A percentile compares a stretch with the other conserved stretches of the same genome.
Evolutionary conservation across 2,113 vertebrate species (phyloP).

Genomic region (Istiophorus platypterus): DNA sequence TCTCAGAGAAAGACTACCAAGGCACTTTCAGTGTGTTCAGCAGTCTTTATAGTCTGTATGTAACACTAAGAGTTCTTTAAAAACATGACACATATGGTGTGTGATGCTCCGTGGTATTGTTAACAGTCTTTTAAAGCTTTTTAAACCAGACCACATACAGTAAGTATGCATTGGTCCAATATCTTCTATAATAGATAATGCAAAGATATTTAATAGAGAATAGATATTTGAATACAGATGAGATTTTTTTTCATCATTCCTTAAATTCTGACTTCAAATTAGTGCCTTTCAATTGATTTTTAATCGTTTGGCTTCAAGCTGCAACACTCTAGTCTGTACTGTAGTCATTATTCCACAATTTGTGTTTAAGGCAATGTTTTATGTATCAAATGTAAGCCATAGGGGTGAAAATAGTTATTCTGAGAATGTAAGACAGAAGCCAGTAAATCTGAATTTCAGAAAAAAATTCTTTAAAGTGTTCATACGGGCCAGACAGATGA

Average conservation of each 20-base stretch:
- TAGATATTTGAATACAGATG: constrained; percentile 45
- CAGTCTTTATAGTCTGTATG: constrained; percentile 25
- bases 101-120: constrained; percentile 4
- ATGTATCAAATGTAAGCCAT: too few species aligned
- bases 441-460: too few species aligned
- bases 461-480: not conserved
- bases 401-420: too few species aligned
- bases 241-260: constrained; percentile 54
- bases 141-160: constrained; percentile 38
- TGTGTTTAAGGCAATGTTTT: too few species aligned
- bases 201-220: too few species aligned
- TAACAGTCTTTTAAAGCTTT: constrained; percentile 14
- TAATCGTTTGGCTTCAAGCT: not conserved
- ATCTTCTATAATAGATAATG: constrained; percentile 24
- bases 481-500: not conserved
- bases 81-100: constrained; percentile 19
- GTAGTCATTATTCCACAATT: too few species aligned
- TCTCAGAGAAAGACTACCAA: constrained; percentile 25
- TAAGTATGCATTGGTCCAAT: constrained; percentile 24
- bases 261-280: constrained; percentile 46
- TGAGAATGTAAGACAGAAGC: not conserved
- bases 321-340: not conserved
- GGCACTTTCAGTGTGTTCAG: not conserved
- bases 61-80: constrained; percentile 37
- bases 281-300: constrained; percentile 48